phyloP scores from a whole-genome alignment of 2,113 vertebrate genomes.

The Rhadina sibilatrix region DNA sequence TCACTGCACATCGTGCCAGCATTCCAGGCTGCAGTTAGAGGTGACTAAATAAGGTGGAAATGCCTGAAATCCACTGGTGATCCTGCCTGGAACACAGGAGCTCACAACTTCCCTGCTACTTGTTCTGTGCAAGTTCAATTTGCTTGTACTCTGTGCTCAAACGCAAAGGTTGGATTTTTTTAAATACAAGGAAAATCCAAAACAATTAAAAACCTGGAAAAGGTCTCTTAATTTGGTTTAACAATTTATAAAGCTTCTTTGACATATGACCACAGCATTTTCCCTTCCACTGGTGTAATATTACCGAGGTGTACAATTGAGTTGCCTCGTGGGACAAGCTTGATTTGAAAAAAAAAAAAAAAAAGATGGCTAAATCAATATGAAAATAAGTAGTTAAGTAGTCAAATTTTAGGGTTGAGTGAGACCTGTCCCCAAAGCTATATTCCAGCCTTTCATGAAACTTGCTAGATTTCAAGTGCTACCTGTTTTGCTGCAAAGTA shows the following conservation, averaged over 20 bases:
- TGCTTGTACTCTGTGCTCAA: not conserved
- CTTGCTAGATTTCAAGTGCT: not conserved
- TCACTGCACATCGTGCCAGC: conserved; percentile 13
- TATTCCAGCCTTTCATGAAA: not conserved
- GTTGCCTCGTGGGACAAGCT: not conserved
- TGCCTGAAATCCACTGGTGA: not conserved
- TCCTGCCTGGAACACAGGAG: not conserved
- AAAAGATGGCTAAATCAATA: not conserved
- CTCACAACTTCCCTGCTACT: not conserved
- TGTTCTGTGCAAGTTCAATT: not conserved
- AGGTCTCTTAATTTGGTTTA: not conserved
- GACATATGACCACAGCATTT: not conserved
- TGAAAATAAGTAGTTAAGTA: not conserved
- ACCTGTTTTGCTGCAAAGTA: not conserved
- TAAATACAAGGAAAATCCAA: not conserved
- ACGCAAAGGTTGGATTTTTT: not conserved
- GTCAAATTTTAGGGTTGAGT: not conserved
- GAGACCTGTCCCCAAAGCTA: not conserved
- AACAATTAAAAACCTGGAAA: not conserved
- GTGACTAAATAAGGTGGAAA: conserved; percentile 20
- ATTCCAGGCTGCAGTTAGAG: conserved; percentile 25
- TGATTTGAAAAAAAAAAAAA: not conserved
- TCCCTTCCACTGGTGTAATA: not conserved
- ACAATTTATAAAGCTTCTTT: not conserved
- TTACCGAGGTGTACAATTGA: not conserved